Evolutionary conservation across 2,113 vertebrate species (phyloP), one percentile per base, ranked within the genome.

Genomic region (Lathamus discolor): DNA sequence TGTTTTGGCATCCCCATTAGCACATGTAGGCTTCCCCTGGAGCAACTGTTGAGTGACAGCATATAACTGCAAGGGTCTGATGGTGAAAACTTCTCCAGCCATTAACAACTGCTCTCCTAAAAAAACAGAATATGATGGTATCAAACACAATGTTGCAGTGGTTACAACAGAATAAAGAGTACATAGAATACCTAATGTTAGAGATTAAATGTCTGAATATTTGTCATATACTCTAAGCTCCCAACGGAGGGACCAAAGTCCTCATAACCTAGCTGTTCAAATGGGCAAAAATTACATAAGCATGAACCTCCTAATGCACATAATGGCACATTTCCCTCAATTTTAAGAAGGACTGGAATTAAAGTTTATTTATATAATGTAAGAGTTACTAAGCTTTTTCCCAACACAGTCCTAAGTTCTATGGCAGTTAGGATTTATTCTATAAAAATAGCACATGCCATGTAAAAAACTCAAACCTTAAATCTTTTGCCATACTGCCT

Each of bases 61-160:
- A 44, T 99, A 98, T 10, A 99, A 97, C 97, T 99, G 99, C 87
- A 99, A 96, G 8, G 99, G 99, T 44, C 93, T 94, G 41, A 99
- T 98, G n/a, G 97, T 96, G 83, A 99, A 99, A 39, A 99, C 99
- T 92, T 99, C 98, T 1, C 99, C 99, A 3, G 98, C 99, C 93
- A 98, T 98, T 84, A 99, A 97, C 93, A 99, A 85, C 92, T 99
- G 99, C 80, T 99, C 99, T 74, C 99, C 99, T 99, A 84, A n/a
- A 96, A 96, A 91, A 96, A 96, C 27, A 96, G 35, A 92, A 17
- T 2, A 68, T 6, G 19, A 39, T n/a, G n/a, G 28, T 23, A 61
- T 63, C 44, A 93, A 84, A 89, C 61, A 83, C 43, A 43, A 4
- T 27, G 9, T 54, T 86, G 41, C 43, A 93, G 33, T 9, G 9